phyloP scores from a whole-genome alignment of 2,113 vertebrate genomes.

The Pangasianodon gigas region DNA sequence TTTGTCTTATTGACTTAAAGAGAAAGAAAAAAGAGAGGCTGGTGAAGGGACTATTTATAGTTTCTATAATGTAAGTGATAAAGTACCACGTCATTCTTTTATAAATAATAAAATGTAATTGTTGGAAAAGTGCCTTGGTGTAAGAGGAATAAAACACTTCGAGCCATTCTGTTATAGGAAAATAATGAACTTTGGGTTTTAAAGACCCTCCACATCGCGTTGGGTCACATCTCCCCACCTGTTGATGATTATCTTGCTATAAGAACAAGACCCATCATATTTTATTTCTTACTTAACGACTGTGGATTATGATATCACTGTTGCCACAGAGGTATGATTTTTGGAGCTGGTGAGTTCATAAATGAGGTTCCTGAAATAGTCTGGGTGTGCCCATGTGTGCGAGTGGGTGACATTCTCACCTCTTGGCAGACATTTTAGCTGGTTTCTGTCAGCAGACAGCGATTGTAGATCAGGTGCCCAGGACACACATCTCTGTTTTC shows the following conservation, averaged over 20 bases:
- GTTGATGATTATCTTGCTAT: not conserved
- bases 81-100: not conserved
- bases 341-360: not conserved
- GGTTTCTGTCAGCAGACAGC: slow-evolving; percentile 78
- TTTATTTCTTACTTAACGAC: not conserved
- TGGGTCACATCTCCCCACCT: not conserved
- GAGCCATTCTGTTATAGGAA: not conserved
- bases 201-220: not conserved
- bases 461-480: slow-evolving; percentile 75
- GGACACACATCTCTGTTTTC: slow-evolving; percentile 54
- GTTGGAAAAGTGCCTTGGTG: not conserved
- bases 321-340: slow-evolving; percentile 9
- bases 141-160: not conserved
- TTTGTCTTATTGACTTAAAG: not conserved
- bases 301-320: not conserved
- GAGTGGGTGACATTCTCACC: slow-evolving; percentile 74
- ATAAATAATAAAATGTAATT: not conserved
- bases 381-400: slow-evolving; percentile 30
- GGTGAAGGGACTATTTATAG: not conserved
- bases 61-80: not conserved
- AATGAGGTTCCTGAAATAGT: slow-evolving; percentile 18
- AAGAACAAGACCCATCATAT: not conserved
- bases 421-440: slow-evolving; percentile 73
- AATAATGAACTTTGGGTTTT: not conserved
- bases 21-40: not conserved